phyloP scores from a whole-genome alignment of 2,797 vertebrate species.

The Periparus ater region DNA sequence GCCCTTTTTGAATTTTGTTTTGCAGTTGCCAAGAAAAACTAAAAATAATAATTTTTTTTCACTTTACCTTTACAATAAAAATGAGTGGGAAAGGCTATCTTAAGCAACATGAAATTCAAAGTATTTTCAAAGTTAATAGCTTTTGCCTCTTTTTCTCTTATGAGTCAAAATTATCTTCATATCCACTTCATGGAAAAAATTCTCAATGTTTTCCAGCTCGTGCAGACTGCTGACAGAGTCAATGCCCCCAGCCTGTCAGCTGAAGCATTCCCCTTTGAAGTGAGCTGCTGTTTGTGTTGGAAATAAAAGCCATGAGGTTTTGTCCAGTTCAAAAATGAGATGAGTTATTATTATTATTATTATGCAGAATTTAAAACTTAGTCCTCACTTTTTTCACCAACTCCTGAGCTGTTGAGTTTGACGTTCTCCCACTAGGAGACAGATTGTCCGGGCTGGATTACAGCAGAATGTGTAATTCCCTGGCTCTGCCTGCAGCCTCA shows the following conservation, averaged over 20 bases:
- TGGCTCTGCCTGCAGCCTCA: neutral
- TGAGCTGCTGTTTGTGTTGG: neutral
- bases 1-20: neutral
- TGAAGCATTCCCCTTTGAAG: neutral
- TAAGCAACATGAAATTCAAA: neutral
- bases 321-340: rapidly evolving
- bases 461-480: neutral
- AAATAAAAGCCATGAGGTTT: neutral
- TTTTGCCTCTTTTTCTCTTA: neutral
- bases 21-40: neutral
- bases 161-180: neutral
- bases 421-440: neutral
- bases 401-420: neutral
- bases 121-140: neutral
- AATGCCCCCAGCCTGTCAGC: neutral
- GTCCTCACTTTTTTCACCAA: neutral
- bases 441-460: neutral
- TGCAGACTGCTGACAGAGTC: neutral
- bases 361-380: neutral
- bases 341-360: neutral
- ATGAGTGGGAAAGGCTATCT: rapidly evolving
- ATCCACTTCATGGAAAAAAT: neutral
- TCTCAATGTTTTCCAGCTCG: rapidly evolving
- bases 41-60: neutral
- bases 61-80: neutral